Evolutionary conservation across 2,113 vertebrate genomes (phyloP).

Genomic region (Spilogale gracilis): DNA sequence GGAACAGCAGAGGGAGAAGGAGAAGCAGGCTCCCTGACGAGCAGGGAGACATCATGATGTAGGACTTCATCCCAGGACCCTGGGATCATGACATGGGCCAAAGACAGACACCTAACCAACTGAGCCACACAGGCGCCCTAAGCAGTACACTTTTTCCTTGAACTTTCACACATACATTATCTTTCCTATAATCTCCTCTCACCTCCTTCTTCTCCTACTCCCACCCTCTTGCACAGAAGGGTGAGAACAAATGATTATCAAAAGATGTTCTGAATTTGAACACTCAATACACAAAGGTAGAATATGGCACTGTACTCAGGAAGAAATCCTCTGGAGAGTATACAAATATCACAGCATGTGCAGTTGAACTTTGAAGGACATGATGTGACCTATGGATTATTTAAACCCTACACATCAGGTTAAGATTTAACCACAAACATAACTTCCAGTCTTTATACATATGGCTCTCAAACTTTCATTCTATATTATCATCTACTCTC

Average conservation of each 20-base stretch:
- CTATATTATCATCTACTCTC: neutral
- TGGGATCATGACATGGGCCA: neutral
- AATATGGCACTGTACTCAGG: neutral
- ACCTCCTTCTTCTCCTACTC: rapidly evolving
- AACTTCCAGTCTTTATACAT: conserved; percentile 12
- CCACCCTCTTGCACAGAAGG: neutral
- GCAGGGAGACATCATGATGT: neutral
- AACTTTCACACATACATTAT: neutral
- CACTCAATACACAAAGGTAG: neutral
- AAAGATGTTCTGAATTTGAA: conserved; percentile 17
- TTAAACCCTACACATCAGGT: conserved; percentile 5
- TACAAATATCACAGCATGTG: neutral
- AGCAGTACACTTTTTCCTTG: neutral
- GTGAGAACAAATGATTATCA: neutral
- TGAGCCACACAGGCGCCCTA: neutral
- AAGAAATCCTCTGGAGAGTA: conserved; percentile 23
- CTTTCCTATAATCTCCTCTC: neutral
- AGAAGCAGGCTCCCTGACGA: neutral
- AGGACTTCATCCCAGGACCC: neutral
- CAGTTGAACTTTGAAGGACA: neutral
- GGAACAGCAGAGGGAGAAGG: neutral
- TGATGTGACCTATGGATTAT: neutral
- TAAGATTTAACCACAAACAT: conserved; percentile 22
- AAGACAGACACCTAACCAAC: neutral
- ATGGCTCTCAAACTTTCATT: conserved; percentile 15